These are phyloP conservation scores for Prochilodus magdalenae DNA, from an alignment of 2,113 vertebrate genomes.

Conservation along the genomic window DNA sequence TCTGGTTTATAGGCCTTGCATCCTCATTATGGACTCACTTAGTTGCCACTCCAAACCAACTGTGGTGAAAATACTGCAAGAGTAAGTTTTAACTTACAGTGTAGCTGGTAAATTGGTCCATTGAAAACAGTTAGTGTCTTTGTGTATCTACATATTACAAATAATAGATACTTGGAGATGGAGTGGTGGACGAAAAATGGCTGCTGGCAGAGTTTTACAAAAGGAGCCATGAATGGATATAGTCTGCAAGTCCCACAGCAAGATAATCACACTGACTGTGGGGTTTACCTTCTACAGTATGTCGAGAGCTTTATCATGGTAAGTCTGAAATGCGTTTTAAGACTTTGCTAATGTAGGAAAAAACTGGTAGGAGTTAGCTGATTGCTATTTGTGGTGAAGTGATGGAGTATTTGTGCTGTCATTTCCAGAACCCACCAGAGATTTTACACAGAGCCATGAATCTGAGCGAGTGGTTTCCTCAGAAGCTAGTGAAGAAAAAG, in stretches of 20 bases:
- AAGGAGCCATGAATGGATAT: slow-evolving; percentile 86
- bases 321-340: neutral
- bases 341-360: too few relatives aligned
- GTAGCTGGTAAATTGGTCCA: neutral
- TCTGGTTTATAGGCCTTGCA: slow-evolving; percentile 80
- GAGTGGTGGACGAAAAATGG: slow-evolving; percentile 89
- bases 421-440: slow-evolving; percentile 80
- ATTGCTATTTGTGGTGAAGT: neutral
- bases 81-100: slow-evolving; percentile 76
- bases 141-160: neutral
- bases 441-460: slow-evolving; percentile 86
- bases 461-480: slow-evolving; percentile 86
- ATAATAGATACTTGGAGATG: slow-evolving; percentile 84
- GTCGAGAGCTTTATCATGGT: slow-evolving; percentile 92
- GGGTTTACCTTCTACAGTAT: slow-evolving; percentile 87
- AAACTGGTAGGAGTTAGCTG: too few relatives aligned
- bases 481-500: slow-evolving; percentile 84
- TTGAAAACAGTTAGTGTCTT: neutral
- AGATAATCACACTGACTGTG: slow-evolving; percentile 90
- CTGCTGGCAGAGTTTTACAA: slow-evolving; percentile 84
- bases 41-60: slow-evolving; percentile 81
- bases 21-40: slow-evolving; percentile 90
- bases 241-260: slow-evolving; percentile 88
- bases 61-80: slow-evolving; percentile 86
- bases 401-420: neutral